Conservation (phyloP, 2,113 vertebrate genomes). For the Lepisosteus oculatus region DNA sequence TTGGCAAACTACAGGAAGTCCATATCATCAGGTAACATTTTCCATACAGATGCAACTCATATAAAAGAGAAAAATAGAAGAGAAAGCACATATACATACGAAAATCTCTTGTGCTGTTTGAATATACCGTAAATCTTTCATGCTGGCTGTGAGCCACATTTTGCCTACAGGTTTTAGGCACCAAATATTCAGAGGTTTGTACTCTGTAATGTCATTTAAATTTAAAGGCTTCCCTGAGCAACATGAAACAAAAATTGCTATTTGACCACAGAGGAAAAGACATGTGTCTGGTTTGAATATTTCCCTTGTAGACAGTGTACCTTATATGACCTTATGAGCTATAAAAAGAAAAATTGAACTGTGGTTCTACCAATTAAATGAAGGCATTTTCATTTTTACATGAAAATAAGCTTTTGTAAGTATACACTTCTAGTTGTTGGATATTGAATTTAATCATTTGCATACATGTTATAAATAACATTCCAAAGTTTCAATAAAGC, state of each 20-base stretch:
- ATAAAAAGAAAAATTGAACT: too few species aligned
- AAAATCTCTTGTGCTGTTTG: background rate
- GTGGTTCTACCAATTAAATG: too few species aligned
- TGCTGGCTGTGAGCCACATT: background rate
- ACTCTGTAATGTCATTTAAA: background rate
- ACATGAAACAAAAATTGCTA: background rate
- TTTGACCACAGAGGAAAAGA: background rate
- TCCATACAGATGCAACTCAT: background rate
- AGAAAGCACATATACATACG: background rate
- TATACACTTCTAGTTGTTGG: too few species aligned
- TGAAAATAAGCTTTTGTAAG: too few species aligned
- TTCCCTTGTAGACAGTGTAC: background rate
- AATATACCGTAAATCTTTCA: background rate
- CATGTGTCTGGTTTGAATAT: background rate
- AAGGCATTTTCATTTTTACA: too few species aligned
- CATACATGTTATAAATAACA: too few species aligned
- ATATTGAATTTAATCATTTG: too few species aligned
- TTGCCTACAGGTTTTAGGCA: background rate
- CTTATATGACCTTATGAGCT: too few species aligned
- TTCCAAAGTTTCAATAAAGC: too few species aligned
- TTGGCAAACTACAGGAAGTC: too few species aligned
- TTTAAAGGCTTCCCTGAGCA: background rate
- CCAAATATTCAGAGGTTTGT: background rate
- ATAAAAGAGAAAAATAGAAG: background rate
- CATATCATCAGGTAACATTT: background rate